Evolutionary conservation across 2,888 invertebrate genomes (phyloP).

Genomic region (Thumatha senex): DNA sequence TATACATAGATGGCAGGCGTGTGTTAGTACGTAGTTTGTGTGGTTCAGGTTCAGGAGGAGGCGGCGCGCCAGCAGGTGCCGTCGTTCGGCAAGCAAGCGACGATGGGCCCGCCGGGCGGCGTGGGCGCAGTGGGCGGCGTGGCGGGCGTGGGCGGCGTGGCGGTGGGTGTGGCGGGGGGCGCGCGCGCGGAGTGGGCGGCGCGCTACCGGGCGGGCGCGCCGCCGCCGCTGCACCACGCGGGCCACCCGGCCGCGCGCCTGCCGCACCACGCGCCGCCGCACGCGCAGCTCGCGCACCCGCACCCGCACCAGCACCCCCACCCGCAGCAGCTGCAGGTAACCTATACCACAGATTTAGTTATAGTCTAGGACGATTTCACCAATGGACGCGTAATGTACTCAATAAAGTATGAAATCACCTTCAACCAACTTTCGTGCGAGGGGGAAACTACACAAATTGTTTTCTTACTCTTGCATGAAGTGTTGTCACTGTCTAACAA

Average conservation of each 20-base stretch:
- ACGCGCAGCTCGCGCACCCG: slow-evolving; percentile 16
- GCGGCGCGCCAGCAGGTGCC: slow-evolving; percentile 95
- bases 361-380: too few relatives aligned
- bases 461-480: too few relatives aligned
- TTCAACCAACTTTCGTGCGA: too few relatives aligned
- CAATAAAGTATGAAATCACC: too few relatives aligned
- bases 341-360: too few relatives aligned
- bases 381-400: too few relatives aligned
- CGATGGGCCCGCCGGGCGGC: slow-evolving; percentile 67
- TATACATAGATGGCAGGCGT: too few relatives aligned
- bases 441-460: too few relatives aligned
- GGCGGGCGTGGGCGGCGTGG: slow-evolving; percentile 42
- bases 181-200: slow-evolving; percentile 68
- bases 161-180: slow-evolving; percentile 75
- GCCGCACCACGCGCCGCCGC: slow-evolving; percentile 19
- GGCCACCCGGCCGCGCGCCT: slow-evolving; percentile 69
- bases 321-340: slow-evolving; percentile 40
- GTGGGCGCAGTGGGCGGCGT: slow-evolving; percentile 55
- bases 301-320: slow-evolving; percentile 30
- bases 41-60: slow-evolving; percentile 94
- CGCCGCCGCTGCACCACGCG: slow-evolving; percentile 58
- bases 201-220: slow-evolving; percentile 53
- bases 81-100: slow-evolving; percentile 90
- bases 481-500: too few relatives aligned
- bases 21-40: too few relatives aligned